Percentiles rank a stretch among this genome's conserved stretches.
These are phyloP conservation scores for Phallusia fumigata DNA, from an alignment of 23 tunicate species.

Conservation along the genomic window DNA sequence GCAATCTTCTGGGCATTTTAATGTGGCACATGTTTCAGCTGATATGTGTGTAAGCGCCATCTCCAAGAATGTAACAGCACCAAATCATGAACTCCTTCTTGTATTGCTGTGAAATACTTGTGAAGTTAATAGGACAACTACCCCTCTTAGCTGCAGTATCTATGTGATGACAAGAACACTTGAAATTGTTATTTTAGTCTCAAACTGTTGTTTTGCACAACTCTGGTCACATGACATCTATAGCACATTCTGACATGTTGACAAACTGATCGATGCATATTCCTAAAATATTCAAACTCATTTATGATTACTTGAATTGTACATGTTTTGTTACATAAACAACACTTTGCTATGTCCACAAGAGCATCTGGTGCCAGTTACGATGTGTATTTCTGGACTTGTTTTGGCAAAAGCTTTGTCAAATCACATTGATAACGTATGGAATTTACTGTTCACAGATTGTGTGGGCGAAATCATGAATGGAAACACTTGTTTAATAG, in stretches of 20 bases:
- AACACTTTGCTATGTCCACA: neutral
- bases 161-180: too few relatives aligned
- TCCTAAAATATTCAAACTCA: neutral
- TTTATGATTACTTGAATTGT: neutral
- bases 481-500: conserved; percentile 90
- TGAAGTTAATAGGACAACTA: neutral
- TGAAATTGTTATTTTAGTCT: neutral
- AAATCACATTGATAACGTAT: neutral
- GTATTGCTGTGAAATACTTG: neutral
- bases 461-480: conserved; percentile 71
- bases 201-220: neutral
- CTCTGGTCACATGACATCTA: neutral
- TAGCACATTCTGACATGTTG: neutral
- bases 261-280: neutral
- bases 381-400: neutral
- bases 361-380: neutral
- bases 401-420: neutral
- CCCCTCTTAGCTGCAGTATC: neutral
- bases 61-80: neutral
- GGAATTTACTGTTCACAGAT: conserved; percentile 27
- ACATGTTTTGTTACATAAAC: neutral
- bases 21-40: conserved; percentile 6
- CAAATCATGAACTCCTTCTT: neutral
- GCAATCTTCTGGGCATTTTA: conserved; percentile 36
- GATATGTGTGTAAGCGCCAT: neutral